Evolutionary conservation across 2,888 invertebrate genomes (phyloP), one percentile per base, ranked within the genome.

Genomic region (Allophyes oxyacanthae): DNA sequence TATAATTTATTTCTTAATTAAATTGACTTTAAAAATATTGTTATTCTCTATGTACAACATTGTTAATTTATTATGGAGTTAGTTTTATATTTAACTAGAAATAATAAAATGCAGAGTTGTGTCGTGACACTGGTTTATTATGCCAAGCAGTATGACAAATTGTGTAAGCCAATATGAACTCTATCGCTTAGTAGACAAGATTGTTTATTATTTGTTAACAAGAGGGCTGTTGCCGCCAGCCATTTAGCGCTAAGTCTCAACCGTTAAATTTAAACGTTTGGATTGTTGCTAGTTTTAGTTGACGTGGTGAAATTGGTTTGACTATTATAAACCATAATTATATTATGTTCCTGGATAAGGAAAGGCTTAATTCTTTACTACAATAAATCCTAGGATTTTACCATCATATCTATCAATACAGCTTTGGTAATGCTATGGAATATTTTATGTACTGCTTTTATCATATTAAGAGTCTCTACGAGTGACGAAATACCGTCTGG

Each of bases 201-300:
- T 72, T 67, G 65, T 62, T 71, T 63, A 46, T 69, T 71, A 67
- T 60, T 60, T 63, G 50, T 56, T 48, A 55, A 56, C 56, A 46
- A 59, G 53, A 56, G 66, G 72, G 78, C 42, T 32, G 6, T 32
- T 15, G 64, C 70, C 73, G 77, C 69, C 60, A 71, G 81, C 79
- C 81, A 79, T 81, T 68, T 60, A 63, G 75, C 74, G 64, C 72
- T 80, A 81, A 83, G 83, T 77, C 73, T 73, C 75, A 67, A 77
- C 70, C 70, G 67, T 66, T 71, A 64, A 64, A 71, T 58, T 75
- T 72, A 68, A 64, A 41, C 15, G 49, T 78, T 80, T 77, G 74
- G 77, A 79, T 82, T 80, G 78, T 81, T 84, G 66, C 62, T 80
- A 79, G 77, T 57, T 70, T 57, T 78, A 65, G 63, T 72, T 64